Percentiles rank a stretch among this genome's conserved stretches.
These are phyloP conservation scores for Timema podura DNA, from an alignment of 2,888 invertebrate species.

Conservation along the genomic window DNA sequence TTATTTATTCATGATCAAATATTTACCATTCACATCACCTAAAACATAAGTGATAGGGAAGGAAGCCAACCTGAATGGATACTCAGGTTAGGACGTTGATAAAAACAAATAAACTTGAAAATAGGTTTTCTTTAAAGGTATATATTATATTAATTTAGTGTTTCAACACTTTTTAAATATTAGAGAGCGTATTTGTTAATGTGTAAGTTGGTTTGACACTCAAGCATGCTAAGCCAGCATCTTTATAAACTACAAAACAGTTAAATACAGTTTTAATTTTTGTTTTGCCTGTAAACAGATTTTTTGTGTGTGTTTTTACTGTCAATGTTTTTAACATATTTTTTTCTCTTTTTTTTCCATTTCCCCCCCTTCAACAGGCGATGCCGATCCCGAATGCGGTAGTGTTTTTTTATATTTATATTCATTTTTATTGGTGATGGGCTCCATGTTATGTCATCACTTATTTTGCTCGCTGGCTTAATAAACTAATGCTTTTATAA, in stretches of 20 bases:
- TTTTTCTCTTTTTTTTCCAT: constrained; percentile 35
- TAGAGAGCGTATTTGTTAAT: constrained; percentile 41
- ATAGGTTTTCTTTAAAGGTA: too few species aligned
- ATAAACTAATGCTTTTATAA: too few species aligned
- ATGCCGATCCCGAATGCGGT: constrained; percentile 67
- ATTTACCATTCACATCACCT: too few species aligned
- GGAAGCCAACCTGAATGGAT: too few species aligned
- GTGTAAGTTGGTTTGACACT: constrained; percentile 44
- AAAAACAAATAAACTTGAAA: too few species aligned
- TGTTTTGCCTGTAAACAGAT: neutral
- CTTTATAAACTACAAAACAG: constrained; percentile 37
- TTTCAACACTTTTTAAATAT: constrained; percentile 20
- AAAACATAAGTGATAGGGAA: too few species aligned
- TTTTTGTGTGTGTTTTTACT: constrained; percentile 33
- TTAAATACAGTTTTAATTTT: constrained; percentile 34
- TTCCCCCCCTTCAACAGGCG: constrained; percentile 48
- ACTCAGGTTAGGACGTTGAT: too few species aligned
- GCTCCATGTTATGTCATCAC: neutral
- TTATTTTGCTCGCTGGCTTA: neutral
- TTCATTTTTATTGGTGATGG: constrained; percentile 21
- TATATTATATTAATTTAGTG: too few species aligned
- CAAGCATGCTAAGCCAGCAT: constrained; percentile 12
- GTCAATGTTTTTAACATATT: constrained; percentile 28
- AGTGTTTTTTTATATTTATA: constrained; percentile 50
- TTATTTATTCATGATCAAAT: too few species aligned